Conservation (phyloP, 2,113 vertebrate species). For the Platycercus adscitus region DNA sequence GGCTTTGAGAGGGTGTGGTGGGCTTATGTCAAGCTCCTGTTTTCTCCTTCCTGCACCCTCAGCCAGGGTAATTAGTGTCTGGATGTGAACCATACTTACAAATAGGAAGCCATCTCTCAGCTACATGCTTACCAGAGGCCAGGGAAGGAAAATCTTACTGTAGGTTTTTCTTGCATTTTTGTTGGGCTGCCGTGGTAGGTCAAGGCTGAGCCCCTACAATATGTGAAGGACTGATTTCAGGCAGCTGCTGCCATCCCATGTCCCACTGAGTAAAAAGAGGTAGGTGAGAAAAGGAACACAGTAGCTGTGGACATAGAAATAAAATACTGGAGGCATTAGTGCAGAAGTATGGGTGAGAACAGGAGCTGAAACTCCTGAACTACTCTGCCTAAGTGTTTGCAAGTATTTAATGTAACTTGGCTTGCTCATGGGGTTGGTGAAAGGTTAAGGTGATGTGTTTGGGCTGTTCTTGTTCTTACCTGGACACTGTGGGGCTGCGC, state of each 20-base stretch:
- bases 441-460: neutral
- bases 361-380: neutral
- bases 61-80: accelerated
- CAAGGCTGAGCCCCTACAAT: neutral
- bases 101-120: neutral
- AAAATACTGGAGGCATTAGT: neutral
- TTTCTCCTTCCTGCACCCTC: neutral
- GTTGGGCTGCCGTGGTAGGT: neutral
- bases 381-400: neutral
- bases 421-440: neutral
- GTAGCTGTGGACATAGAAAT: neutral
- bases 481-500: neutral
- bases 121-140: neutral
- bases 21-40: neutral
- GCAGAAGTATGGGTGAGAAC: neutral
- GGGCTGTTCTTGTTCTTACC: neutral
- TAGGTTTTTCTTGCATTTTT: neutral
- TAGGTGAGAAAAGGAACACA: neutral
- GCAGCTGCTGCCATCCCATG: neutral
- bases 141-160: neutral
- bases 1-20: neutral
- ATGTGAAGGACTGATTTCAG: neutral
- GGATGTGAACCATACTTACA: neutral
- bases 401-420: neutral
- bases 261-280: neutral